Percentiles rank a stretch among this genome's conserved stretches.
These are phyloP conservation scores for Corvus cornix DNA, from an alignment of 2,113 vertebrate species.

Conservation along the genomic window DNA sequence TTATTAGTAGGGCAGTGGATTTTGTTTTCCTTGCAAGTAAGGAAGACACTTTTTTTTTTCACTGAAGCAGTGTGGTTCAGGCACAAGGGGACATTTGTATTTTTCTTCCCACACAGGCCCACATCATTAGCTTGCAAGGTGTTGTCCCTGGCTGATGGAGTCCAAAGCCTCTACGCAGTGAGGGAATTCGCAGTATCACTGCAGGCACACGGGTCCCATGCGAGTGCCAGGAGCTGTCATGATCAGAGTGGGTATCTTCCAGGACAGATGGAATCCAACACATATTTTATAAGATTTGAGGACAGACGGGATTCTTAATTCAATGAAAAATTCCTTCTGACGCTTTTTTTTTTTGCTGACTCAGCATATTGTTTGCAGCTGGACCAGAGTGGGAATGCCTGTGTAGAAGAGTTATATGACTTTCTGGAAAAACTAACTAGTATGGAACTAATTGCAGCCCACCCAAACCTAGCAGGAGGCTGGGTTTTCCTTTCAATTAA, in stretches of 20 bases:
- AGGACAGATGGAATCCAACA: not conserved
- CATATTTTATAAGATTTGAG: constrained; percentile 36
- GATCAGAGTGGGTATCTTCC: not conserved
- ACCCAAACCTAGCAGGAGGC: constrained; percentile 63
- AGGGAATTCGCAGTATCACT: not conserved
- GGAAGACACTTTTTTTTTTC: not conserved
- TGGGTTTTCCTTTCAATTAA: constrained; percentile 51
- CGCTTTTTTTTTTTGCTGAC: constrained; percentile 26
- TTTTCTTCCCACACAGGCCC: not conserved
- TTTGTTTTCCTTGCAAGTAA: not conserved
- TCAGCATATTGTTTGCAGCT: constrained; percentile 48
- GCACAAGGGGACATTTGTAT: not conserved
- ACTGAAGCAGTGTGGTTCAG: not conserved
- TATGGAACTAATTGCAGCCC: constrained; percentile 64
- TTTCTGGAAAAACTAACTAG: constrained; percentile 54
- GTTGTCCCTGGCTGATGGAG: not conserved
- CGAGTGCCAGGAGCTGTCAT: fast-evolving
- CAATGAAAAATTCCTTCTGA: constrained; percentile 34
- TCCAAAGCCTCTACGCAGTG: not conserved
- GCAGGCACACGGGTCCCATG: fast-evolving
- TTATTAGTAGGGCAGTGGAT: not conserved
- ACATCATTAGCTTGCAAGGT: fast-evolving
- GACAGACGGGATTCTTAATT: constrained; percentile 14
- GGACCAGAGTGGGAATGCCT: constrained; percentile 15
- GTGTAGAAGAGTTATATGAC: constrained; percentile 39